A percentile compares a stretch with the other conserved stretches of the same genome.
phyloP scores from a whole-genome alignment of 2,797 vertebrate species.

The Vireo griseus region DNA sequence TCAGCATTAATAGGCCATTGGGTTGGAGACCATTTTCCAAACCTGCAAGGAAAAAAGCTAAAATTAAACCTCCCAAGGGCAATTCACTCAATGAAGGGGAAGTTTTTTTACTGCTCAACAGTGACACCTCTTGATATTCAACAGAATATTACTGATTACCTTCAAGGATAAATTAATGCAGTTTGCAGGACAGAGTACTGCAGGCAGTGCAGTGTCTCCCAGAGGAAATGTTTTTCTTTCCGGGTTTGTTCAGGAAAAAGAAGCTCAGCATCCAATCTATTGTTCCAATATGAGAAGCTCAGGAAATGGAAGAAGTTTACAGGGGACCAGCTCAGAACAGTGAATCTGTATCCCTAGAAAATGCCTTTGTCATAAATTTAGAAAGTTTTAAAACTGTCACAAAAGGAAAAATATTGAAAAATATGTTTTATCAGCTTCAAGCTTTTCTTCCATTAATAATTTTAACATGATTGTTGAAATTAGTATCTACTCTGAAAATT shows the following conservation, averaged over 20 bases:
- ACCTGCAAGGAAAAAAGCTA: not conserved
- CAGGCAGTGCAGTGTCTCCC: not conserved
- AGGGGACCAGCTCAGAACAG: not conserved
- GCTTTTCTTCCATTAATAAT: not conserved
- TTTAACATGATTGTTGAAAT: not conserved
- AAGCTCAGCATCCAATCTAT: not conserved
- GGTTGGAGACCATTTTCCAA: not conserved
- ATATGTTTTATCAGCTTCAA: not conserved
- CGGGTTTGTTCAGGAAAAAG: not conserved
- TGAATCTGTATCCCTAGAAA: not conserved
- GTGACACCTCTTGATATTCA: conserved; percentile 61
- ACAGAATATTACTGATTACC: conserved; percentile 33
- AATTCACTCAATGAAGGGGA: not conserved
- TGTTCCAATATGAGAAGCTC: conserved; percentile 5
- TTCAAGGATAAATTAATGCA: conserved; percentile 38
- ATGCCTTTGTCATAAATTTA: not conserved
- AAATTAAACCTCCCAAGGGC: conserved; percentile 22
- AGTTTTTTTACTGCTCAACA: conserved; percentile 46
- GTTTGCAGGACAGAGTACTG: not conserved
- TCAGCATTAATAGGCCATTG: not conserved
- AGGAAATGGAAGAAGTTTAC: conserved; percentile 44
- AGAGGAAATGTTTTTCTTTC: not conserved
- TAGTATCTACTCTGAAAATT: not conserved
- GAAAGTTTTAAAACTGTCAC: not conserved
- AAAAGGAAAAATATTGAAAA: not conserved